Evolutionary conservation across 2,113 vertebrate species (phyloP), one percentile per base, ranked within the genome.

Genomic region (Cardinalis cardinalis): DNA sequence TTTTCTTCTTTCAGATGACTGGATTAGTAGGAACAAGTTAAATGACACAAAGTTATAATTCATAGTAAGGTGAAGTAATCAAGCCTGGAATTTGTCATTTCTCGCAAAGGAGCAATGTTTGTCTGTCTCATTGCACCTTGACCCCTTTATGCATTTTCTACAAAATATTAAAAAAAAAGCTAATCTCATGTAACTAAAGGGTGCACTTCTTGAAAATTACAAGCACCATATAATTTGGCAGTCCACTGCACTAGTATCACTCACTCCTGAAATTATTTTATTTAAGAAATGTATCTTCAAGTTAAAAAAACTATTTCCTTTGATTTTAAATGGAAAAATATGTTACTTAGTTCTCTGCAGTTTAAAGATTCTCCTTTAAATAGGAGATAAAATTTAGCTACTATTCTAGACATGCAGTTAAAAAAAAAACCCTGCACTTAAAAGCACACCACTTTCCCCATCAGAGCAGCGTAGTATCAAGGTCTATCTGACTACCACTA

Each of bases 391-490:
- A 44, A 40, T 46, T 61, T 49, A 71, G n/a, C 43, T 51, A 46
- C 25, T 66, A 3, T 68, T 78, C 18, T 46, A 66, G 32, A 49
- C 1, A 1, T 4, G 18, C 38, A 63, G 20, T 38, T 71, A 58
- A 51, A 41, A 24, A 24, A 69, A 6, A 7, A 12, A 60, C 17
- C 6, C 4, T 0, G 1, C 5, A 8, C 23, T 41, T 34, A 38
- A 52, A 18, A 60, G 36, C 29, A 32, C 10, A 36, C 24, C 29
- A 26, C 18, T 23, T 65, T 74, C 38, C 23, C n/a, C 7, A 9
- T 24, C 10, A 73, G 8, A 60, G 46, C 38, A 77, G 13, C 0
- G 0, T 24, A 61, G 7, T 49, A 66, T 25, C 46, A 53, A 41
- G 34, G 34, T 76, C 51, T 55, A 14, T 14, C 75, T 14, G 4